These are phyloP conservation scores for Aphrocallistes beatrix DNA, from an alignment of 37 sponge, comb jelly and placozoan species.

Conservation along the genomic window DNA sequence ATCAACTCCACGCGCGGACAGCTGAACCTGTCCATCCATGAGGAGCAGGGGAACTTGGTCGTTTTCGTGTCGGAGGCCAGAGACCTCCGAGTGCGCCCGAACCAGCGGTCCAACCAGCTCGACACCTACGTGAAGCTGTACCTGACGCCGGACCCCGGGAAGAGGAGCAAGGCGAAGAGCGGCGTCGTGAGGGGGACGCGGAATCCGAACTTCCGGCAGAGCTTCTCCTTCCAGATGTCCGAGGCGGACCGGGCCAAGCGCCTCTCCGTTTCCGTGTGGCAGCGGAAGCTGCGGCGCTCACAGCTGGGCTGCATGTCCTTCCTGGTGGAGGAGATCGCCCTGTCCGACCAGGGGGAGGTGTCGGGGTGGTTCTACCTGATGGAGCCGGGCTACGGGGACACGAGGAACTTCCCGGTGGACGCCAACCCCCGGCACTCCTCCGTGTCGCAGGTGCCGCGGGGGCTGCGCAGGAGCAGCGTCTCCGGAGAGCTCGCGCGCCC, in stretches of 20 bases:
- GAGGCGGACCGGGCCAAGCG: background rate
- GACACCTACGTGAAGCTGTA: background rate
- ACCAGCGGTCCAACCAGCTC: background rate
- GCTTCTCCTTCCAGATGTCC: background rate
- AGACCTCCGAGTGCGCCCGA: background rate
- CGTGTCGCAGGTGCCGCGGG: background rate
- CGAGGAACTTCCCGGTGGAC: background rate
- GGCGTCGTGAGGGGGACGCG: background rate
- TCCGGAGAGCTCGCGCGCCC: background rate
- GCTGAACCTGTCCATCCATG: constrained; percentile 10
- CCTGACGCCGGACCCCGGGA: background rate
- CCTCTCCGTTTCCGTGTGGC: background rate
- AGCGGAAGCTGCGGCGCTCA: background rate
- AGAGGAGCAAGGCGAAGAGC: background rate
- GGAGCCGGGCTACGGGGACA: constrained; percentile 8
- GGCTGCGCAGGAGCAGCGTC: constrained; percentile 12
- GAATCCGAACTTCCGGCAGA: background rate
- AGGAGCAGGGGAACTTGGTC: constrained; percentile 14
- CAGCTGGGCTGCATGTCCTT: constrained; percentile 6
- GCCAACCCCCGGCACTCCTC: constrained; percentile 6
- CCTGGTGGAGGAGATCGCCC: background rate
- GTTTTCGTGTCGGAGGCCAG: background rate
- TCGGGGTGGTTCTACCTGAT: background rate
- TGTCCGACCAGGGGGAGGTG: background rate
- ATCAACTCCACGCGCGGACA: background rate